Base-by-base conservation (phyloP, 2,888 invertebrate genomes). In the Synanthedon vespiformis region DNA sequence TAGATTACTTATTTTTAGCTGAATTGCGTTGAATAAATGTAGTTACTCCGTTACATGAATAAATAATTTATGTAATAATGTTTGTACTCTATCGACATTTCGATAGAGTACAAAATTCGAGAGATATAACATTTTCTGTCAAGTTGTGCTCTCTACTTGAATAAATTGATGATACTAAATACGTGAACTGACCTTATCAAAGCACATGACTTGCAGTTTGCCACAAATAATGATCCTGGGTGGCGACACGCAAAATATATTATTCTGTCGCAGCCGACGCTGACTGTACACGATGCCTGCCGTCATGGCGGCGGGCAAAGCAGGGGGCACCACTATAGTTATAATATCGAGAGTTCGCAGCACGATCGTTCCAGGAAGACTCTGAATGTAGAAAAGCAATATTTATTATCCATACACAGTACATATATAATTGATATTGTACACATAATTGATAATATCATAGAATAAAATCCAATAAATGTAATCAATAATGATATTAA, bases 281-380 rank as follows among this genome's bases (percentile, higher is more conserved):
- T 94, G 93, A 56, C 94, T 94, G 78, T 93, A 93, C 27, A 94
- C 90, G 52, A 92, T 93, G 54, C 94, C 94, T 16, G 94, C 92
- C 1, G 94, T 93, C 93, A 95, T 93, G 40, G 94, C 94, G 52
- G 94, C 96, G 5, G 97, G 97, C 48, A 97, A 80, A 10, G 97
- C 96, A 4, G 97, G 97, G 0, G 97, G 97, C 16, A 97, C 94
- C 8, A 96, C 95, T 61, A 97, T 96, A 0, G 97, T 97, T 59
- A 98, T 92, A 53, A 97, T 93, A 72, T 97, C 97, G 60, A 97
- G 82, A 1, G 95, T 93, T 51, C 96, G 91, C 44, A 96, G 82
- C 3, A 94, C 78, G 61, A 95, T 92, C 54, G 90, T 90, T 59
- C 87, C 86, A 40, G 89, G 57, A 2, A 70, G 67, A 53, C 89